Evolutionary conservation across 2,797 vertebrate species (phyloP).

Genomic region (Propithecus perrieri): DNA sequence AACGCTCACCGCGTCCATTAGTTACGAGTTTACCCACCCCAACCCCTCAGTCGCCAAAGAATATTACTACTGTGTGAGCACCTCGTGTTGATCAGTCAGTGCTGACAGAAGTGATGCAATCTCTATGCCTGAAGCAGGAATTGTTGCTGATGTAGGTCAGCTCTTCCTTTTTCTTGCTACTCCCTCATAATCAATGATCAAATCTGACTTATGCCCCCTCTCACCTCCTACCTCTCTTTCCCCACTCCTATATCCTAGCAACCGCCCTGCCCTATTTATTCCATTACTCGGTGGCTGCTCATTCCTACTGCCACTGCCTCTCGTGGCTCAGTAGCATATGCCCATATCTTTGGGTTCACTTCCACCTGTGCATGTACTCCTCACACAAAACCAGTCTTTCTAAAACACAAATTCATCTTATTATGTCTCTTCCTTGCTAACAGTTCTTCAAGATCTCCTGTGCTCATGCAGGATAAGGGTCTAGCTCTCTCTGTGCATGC

Average conservation of each 20-base stretch:
- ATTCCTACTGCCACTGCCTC: neutral
- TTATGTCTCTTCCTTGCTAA: neutral
- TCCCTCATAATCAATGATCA: neutral
- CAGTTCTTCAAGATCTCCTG: neutral
- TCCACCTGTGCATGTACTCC: neutral
- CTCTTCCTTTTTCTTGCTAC: neutral
- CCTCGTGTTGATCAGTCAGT: no score
- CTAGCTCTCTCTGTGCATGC: neutral
- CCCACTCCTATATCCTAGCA: neutral
- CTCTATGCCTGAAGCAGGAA: neutral
- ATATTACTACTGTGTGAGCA: no score
- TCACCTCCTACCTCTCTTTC: slow-evolving; percentile 1
- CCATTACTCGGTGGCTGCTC: neutral
- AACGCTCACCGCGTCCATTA: no score
- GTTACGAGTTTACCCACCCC: no score
- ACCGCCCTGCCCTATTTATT: neutral
- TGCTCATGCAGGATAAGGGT: neutral
- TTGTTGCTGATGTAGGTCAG: neutral
- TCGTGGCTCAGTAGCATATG: neutral
- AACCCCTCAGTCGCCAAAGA: no score
- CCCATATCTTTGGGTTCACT: neutral
- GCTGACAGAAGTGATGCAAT: neutral
- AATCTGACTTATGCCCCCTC: neutral
- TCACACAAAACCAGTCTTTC: neutral
- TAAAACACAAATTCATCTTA: neutral